A percentile compares a stretch with the other conserved stretches of the same genome.
Conservation (phyloP, 2,113 vertebrate species). For the Parotia lawesii region DNA sequence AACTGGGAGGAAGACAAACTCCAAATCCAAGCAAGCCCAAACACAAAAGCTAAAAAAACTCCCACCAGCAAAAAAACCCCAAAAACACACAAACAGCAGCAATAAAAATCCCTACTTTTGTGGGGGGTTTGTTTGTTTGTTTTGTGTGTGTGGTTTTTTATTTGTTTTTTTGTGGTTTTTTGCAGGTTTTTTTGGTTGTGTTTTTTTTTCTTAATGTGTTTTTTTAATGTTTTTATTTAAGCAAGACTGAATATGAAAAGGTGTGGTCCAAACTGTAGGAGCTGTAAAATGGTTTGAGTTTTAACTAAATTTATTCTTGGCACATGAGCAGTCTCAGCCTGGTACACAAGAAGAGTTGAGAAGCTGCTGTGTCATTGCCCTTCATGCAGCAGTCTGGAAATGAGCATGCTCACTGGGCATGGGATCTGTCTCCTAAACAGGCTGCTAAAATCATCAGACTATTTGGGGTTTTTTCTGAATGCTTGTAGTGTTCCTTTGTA, state of each 20-base stretch:
- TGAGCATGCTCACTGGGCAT: neutral
- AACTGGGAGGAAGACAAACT: rapidly evolving
- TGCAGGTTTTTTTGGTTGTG: too few species aligned
- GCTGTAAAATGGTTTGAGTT: neutral
- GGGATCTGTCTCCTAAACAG: neutral
- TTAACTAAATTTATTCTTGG: neutral
- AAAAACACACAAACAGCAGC: rapidly evolving
- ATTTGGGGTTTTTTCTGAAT: neutral
- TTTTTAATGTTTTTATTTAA: neutral
- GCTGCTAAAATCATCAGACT: neutral
- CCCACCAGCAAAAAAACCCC: neutral
- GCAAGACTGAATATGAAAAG: neutral
- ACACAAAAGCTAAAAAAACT: neutral
- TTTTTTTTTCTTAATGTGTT: neutral
- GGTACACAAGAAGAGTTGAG: neutral
- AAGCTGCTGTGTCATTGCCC: neutral
- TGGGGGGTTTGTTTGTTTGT: too few species aligned
- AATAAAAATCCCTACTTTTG: neutral
- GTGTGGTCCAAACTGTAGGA: neutral
- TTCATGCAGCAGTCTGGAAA: neutral
- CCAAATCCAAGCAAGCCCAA: neutral
- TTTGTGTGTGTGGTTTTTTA: too few species aligned
- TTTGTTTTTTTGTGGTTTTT: too few species aligned
- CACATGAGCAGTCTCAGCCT: neutral
- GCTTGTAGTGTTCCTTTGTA: neutral